phyloP scores from a whole-genome alignment of 2,113 vertebrate genomes.

The Microcebus jonahi region DNA sequence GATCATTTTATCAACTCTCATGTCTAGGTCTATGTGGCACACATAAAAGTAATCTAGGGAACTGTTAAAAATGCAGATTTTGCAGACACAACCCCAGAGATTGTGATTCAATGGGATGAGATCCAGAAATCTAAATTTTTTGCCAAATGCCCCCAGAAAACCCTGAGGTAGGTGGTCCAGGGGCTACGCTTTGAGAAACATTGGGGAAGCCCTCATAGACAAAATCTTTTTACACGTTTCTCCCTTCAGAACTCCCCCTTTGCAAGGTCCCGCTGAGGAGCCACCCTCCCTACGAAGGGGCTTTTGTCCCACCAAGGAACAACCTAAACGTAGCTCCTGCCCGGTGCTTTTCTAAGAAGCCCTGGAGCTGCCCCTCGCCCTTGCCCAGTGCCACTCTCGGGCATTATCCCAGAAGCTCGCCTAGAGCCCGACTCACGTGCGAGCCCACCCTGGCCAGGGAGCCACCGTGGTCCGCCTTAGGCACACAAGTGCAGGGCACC shows the following conservation, averaged over 20 bases:
- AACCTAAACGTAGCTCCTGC: background rate
- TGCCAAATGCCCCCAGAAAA: background rate
- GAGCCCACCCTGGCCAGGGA: too few relatives aligned
- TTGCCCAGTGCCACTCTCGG: background rate
- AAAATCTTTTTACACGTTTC: background rate
- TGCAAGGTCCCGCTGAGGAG: background rate
- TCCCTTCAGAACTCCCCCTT: background rate
- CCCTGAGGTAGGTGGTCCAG: background rate
- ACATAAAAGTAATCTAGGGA: background rate
- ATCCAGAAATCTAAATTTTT: background rate
- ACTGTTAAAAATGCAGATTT: background rate
- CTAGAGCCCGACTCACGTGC: too few relatives aligned
- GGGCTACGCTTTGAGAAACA: background rate
- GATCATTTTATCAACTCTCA: background rate
- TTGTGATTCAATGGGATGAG: background rate
- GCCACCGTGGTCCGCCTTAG: fast-evolving
- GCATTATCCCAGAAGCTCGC: too few relatives aligned
- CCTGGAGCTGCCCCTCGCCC: fast-evolving
- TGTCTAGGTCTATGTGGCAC: background rate
- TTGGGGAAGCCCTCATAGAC: background rate
- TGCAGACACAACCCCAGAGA: background rate
- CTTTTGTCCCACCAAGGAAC: background rate
- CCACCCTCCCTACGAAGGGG: background rate
- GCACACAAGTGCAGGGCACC: background rate
- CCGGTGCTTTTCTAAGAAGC: background rate